Percentiles rank a stretch among this genome's conserved stretches.
Evolutionary conservation across 2,113 vertebrate genomes (phyloP).

Genomic region (Megaceryle torquata): DNA sequence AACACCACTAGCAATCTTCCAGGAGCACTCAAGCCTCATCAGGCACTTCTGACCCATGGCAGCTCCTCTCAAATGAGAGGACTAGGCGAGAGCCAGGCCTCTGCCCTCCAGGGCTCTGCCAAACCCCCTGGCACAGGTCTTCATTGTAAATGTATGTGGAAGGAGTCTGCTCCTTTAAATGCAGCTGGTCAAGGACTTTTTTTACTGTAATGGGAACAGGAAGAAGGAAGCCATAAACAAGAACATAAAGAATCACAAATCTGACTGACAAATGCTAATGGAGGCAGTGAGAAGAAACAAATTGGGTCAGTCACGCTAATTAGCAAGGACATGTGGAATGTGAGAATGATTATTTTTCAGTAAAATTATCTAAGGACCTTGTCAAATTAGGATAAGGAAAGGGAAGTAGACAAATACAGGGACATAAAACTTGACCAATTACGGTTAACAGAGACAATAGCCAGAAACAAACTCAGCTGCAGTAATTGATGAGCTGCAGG

Average conservation of each 20-base stretch:
- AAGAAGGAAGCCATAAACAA: background rate
- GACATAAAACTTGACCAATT: background rate
- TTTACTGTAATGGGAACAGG: background rate
- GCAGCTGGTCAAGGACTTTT: background rate
- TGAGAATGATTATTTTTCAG: background rate
- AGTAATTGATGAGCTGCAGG: no score
- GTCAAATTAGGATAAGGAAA: background rate
- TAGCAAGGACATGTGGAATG: background rate
- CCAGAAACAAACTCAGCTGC: background rate
- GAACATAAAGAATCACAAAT: background rate
- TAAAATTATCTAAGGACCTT: background rate
- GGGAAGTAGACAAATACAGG: background rate
- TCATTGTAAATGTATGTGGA: background rate
- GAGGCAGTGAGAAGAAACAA: background rate
- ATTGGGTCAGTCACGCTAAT: background rate
- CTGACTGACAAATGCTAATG: background rate
- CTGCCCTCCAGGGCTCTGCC: background rate
- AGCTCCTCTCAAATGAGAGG: background rate
- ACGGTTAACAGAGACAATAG: background rate
- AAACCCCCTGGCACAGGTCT: background rate
- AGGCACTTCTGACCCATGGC: rapidly evolving
- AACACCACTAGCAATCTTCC: no score
- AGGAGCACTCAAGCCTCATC: no score
- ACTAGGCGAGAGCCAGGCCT: background rate
- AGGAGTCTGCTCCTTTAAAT: background rate